A percentile compares a stretch with the other conserved stretches of the same genome.
Evolutionary conservation across 2,888 invertebrate genomes (phyloP).

Genomic region (Kuschelorhynchus macadamiae): DNA sequence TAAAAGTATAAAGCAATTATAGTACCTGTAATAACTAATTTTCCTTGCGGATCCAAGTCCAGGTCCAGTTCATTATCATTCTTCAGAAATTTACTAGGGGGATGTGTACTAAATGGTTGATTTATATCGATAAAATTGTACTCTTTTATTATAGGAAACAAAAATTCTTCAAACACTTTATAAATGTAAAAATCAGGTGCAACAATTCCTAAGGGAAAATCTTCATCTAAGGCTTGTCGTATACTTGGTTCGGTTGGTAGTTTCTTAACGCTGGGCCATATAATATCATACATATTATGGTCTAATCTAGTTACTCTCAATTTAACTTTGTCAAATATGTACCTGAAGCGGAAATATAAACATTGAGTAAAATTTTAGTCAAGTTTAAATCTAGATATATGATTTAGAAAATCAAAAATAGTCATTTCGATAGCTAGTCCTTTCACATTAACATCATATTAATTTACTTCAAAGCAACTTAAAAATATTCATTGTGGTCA

Average conservation of each 20-base stretch:
- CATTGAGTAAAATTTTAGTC: too few species aligned
- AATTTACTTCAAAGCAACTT: too few species aligned
- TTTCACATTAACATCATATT: too few species aligned
- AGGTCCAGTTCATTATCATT: conserved; percentile 61
- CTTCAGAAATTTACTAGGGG: conserved; percentile 71
- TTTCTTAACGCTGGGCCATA: conserved; percentile 91
- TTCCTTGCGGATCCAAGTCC: conserved; percentile 80
- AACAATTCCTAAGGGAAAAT: conserved; percentile 82
- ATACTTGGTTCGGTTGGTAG: conserved; percentile 74
- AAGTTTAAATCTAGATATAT: conserved; percentile 2
- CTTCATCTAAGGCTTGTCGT: conserved; percentile 75
- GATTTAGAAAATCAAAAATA: too few species aligned
- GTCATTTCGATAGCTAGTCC: too few species aligned
- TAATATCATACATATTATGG: conserved; percentile 89
- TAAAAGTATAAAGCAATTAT: too few species aligned
- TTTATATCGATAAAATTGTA: conserved; percentile 80
- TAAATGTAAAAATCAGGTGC: conserved; percentile 91
- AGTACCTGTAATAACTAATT: conserved; percentile 75
- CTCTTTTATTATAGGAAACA: conserved; percentile 86
- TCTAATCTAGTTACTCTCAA: conserved; percentile 84
- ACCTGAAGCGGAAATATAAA: too few species aligned
- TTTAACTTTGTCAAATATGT: conserved; percentile 82
- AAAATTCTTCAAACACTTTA: conserved; percentile 85
- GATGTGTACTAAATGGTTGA: conserved; percentile 77
- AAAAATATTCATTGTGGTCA: too few species aligned